A percentile compares a stretch with the other conserved stretches of the same genome.
Evolutionary conservation across 1,140 invertebrate species (phyloP).

Genomic region (Calephelis nemesis): DNA sequence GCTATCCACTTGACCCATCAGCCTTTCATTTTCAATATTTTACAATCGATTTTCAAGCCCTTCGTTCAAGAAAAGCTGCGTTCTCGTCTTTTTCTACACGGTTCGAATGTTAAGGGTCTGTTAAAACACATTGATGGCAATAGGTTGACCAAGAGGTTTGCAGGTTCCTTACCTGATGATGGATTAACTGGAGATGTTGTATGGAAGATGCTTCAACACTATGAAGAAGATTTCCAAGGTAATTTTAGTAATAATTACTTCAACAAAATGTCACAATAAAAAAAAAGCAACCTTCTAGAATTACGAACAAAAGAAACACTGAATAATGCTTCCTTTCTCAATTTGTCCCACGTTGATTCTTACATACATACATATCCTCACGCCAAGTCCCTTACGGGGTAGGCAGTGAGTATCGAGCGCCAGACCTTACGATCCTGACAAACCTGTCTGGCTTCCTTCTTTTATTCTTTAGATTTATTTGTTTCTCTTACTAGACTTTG

Average conservation of each 20-base stretch:
- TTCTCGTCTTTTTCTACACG: constrained; percentile 89
- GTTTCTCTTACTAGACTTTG: no score
- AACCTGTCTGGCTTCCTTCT: no score
- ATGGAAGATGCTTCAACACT: constrained; percentile 67
- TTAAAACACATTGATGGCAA: constrained; percentile 87
- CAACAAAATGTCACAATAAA: no score
- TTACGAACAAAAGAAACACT: no score
- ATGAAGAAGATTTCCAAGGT: constrained; percentile 71
- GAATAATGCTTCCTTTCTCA: no score
- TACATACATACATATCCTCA: no score
- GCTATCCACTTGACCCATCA: constrained; percentile 93
- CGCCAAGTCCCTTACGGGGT: no score
- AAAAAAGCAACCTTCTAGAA: no score
- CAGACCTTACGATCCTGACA: no score
- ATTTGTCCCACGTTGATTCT: no score
- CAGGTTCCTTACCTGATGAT: constrained; percentile 83
- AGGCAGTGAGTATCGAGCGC: no score
- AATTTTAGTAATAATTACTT: constrained; percentile 19
- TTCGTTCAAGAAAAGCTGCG: constrained; percentile 90
- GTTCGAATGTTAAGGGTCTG: constrained; percentile 87
- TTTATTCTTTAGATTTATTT: no score
- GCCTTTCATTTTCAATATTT: constrained; percentile 92
- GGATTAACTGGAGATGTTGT: constrained; percentile 63
- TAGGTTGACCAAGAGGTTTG: constrained; percentile 86
- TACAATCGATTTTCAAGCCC: constrained; percentile 93